Evolutionary conservation across 1,140 invertebrate genomes (phyloP), one percentile per base, ranked within the genome.

Genomic region (Battus philenor): DNA sequence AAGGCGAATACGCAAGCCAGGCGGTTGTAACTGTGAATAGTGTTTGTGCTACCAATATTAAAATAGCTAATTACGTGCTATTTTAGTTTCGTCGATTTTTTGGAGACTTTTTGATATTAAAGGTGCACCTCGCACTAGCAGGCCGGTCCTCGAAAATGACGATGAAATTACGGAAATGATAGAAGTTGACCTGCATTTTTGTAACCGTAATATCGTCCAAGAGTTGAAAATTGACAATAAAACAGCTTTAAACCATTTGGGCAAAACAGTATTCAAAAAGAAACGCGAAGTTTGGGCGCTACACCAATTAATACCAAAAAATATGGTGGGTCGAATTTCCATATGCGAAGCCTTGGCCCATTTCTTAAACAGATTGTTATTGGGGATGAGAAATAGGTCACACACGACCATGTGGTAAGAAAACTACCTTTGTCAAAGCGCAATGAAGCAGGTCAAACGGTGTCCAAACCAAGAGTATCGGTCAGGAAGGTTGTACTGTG

Each of bases 261-360:
- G 8, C 8, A 12, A 34, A 34, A 3, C 16, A 8, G 11, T 11
- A 15, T 13, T 13, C n/a, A 10, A 10, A 13, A 32, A 32, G 7
- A 32, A 32, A 6, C 41, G 53, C 27, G 51, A 54, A 54, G 24
- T 46, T 49, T 57, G 48, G 39, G 32, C 57, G 18, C 51, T 47
- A 15, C 47, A 53, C 22, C 9, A 38, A 7, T 34, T 50, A 12
- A 45, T 32, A 7, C 9, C 31, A 33, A 33, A 33, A 41, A 32
- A 45, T 15, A 2, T 50, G 24, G n/a, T n/a, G 16, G 13, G 45
- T 6, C 36, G 32, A 6, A 32, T 44, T 13, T 46, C 46, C 53
- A 56, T 24, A 48, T 29, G 26, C n/a, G 26, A 29, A 9, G 2
- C n/a, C 8, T 9, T 29, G n/a, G 6, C 18, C 18, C 6, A 20